Evolutionary conservation across 2,113 vertebrate species (phyloP).

Genomic region (Actenoides hombroni): DNA sequence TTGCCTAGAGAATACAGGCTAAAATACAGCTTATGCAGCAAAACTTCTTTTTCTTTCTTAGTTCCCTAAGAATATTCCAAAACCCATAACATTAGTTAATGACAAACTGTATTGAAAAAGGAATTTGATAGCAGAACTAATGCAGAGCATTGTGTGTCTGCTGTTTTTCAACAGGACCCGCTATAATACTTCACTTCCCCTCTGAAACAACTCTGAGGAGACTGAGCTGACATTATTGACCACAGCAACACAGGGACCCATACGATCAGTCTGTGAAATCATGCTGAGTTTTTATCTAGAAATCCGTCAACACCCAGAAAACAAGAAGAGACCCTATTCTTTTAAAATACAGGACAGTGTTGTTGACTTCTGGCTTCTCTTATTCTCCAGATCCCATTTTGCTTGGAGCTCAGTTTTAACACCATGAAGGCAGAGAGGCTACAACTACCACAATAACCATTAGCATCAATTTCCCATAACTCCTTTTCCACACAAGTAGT

Average conservation of each 20-base stretch:
- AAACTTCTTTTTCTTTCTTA: not conserved
- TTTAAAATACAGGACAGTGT: not conserved
- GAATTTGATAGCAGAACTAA: not conserved
- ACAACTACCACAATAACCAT: not conserved
- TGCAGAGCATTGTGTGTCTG: not conserved
- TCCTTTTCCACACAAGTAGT: fast-evolving
- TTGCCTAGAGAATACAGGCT: not conserved
- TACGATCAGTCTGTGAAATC: not conserved
- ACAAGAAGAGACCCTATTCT: not conserved
- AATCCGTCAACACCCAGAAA: not conserved
- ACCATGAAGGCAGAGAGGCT: not conserved
- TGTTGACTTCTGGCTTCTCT: not conserved
- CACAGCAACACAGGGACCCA: not conserved
- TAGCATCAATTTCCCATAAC: not conserved
- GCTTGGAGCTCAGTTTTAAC: not conserved
- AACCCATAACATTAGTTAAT: not conserved
- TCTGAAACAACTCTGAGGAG: not conserved
- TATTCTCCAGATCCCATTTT: not conserved
- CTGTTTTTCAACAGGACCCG: not conserved
- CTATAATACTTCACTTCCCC: not conserved
- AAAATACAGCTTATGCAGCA: not conserved
- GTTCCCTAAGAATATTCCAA: not conserved
- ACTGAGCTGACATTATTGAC: not conserved
- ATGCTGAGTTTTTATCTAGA: not conserved
- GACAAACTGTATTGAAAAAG: not conserved